Evolutionary conservation across 2,113 vertebrate species (phyloP).

Genomic region (Girardinichthys multiradiatus): DNA sequence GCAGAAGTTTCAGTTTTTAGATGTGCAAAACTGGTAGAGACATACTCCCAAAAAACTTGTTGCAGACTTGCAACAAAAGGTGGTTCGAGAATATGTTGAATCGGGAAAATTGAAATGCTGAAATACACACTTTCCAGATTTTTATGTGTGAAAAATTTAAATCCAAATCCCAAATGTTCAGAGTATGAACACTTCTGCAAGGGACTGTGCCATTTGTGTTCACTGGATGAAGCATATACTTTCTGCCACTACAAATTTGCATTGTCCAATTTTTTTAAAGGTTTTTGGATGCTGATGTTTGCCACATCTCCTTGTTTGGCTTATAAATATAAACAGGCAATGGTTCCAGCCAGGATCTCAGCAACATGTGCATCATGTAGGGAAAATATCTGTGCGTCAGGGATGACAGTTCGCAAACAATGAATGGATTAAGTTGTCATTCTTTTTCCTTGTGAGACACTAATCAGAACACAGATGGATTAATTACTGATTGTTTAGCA

Average conservation of each 20-base stretch:
- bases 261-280: constrained; percentile 26
- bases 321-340: background rate
- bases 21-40: background rate
- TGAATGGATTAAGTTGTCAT: constrained; percentile 55
- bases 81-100: too few relatives aligned
- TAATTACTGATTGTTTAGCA: constrained; percentile 73
- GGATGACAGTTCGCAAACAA: constrained; percentile 14
- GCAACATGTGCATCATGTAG: background rate
- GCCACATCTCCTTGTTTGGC: background rate
- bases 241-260: constrained; percentile 33
- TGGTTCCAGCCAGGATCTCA: background rate
- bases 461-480: constrained; percentile 64
- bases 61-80: too few relatives aligned
- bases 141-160: too few relatives aligned
- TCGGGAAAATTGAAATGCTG: too few relatives aligned
- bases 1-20: background rate
- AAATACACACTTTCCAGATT: too few relatives aligned
- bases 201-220: background rate
- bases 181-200: too few relatives aligned
- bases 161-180: too few relatives aligned
- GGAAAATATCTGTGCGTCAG: constrained; percentile 3
- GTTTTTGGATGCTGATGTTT: constrained; percentile 8
- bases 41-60: too few relatives aligned
- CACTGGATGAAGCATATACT: background rate
- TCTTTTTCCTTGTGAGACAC: constrained; percentile 45